phyloP scores from a whole-genome alignment of 2,113 vertebrate species.

The Saccopteryx bilineata region DNA sequence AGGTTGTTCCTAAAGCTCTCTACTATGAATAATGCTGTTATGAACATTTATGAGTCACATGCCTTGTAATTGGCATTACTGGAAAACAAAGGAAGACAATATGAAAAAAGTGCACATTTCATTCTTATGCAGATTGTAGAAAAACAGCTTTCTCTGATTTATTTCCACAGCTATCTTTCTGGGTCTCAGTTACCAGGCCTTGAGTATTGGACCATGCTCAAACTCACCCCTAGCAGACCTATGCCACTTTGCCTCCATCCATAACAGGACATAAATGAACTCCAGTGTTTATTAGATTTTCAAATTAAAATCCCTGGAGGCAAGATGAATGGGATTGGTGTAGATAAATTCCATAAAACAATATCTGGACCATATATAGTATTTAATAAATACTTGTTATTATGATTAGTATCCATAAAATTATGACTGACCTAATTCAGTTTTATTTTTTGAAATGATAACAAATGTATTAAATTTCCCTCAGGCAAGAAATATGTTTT shows the following conservation, averaged over 20 bases:
- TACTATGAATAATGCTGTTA: too few species aligned
- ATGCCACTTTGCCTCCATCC: not conserved
- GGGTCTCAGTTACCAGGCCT: not conserved
- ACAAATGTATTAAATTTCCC: slow-evolving; percentile 16
- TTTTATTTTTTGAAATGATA: slow-evolving; percentile 30
- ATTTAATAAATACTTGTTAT: not conserved
- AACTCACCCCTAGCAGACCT: not conserved
- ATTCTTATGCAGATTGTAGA: not conserved
- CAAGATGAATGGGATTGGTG: not conserved
- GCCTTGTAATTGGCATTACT: not conserved
- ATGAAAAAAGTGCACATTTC: not conserved
- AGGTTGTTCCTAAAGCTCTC: not conserved
- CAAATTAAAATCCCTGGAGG: not conserved
- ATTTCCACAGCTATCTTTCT: not conserved
- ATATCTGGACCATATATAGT: not conserved
- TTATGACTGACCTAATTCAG: not conserved
- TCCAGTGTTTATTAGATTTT: not conserved
- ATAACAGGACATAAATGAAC: not conserved
- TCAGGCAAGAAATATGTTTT: not conserved
- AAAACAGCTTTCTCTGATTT: not conserved
- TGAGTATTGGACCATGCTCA: not conserved
- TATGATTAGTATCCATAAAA: slow-evolving; percentile 12
- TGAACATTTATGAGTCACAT: not conserved
- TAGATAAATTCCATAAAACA: not conserved
- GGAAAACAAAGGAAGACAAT: not conserved